Evolutionary conservation across 1,140 invertebrate species (phyloP).

Genomic region (Drosophila melanica): DNA sequence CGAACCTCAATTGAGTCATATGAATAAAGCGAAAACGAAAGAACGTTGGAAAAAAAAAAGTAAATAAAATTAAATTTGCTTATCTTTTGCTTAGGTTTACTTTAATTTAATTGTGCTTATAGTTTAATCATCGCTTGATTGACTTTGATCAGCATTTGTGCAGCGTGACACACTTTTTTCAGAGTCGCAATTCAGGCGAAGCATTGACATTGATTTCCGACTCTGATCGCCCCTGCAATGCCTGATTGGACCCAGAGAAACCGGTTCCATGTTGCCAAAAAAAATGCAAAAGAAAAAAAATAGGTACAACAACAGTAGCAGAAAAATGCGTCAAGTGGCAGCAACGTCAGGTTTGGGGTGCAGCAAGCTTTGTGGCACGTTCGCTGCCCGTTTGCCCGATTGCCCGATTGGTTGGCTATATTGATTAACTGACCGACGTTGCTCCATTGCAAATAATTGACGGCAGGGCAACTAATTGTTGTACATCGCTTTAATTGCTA

Average conservation of each 20-base stretch:
- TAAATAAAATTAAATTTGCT: conserved; percentile 21
- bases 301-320: conserved; percentile 12
- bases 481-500: conserved; percentile 23
- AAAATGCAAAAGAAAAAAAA: conserved; percentile 15
- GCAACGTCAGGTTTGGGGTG: conserved; percentile 3
- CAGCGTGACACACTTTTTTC: conserved; percentile 68
- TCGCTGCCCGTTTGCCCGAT: not conserved
- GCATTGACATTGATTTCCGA: conserved; percentile 73
- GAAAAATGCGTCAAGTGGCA: conserved; percentile 27
- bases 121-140: conserved; percentile 41
- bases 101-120: conserved; percentile 22
- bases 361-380: conserved; percentile 16
- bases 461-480: conserved; percentile 23
- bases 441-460: conserved; percentile 21
- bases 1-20: conserved; percentile 67
- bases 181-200: conserved; percentile 22
- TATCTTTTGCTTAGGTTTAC: conserved; percentile 47
- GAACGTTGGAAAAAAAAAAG: conserved; percentile 26
- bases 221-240: conserved; percentile 48
- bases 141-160: conserved; percentile 56
- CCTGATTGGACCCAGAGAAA: conserved; percentile 26
- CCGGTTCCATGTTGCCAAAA: conserved; percentile 63
- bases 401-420: conserved; percentile 18
- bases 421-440: conserved; percentile 24
- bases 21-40: not conserved